Percentiles rank a stretch among this genome's conserved stretches.
These are phyloP conservation scores for Drymonia ruficornis DNA, from an alignment of 2,888 invertebrate species.

Conservation along the genomic window DNA sequence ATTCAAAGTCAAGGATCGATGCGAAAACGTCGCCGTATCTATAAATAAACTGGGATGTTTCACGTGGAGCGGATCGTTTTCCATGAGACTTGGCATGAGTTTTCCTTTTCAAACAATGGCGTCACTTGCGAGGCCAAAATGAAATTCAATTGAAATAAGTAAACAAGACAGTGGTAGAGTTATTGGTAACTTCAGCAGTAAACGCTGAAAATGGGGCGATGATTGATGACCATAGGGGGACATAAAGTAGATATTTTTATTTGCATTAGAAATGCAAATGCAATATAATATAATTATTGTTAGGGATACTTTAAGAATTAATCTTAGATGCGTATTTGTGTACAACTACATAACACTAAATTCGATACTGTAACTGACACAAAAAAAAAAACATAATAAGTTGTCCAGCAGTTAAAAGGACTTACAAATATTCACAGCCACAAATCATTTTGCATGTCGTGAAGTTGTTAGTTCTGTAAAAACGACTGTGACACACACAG, in stretches of 20 bases:
- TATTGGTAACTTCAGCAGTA: background rate
- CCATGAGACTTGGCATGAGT: conserved; percentile 37
- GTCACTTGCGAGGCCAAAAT: conserved; percentile 9
- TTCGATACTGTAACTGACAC: too few relatives aligned
- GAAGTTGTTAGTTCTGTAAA: background rate
- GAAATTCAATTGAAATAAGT: conserved; percentile 11
- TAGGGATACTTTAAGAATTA: too few relatives aligned
- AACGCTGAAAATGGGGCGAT: background rate
- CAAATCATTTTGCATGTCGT: background rate
- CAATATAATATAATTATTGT: too few relatives aligned
- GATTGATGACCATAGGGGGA: background rate
- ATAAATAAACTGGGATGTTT: conserved; percentile 53
- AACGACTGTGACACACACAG: background rate
- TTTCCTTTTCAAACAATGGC: conserved; percentile 30
- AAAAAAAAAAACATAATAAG: too few relatives aligned
- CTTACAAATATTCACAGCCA: too few relatives aligned
- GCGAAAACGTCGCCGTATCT: conserved; percentile 40
- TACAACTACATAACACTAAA: too few relatives aligned
- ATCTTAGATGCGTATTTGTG: too few relatives aligned
- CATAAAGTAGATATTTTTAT: background rate
- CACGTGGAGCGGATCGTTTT: conserved; percentile 34
- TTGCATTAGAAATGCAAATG: background rate
- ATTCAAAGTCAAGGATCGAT: conserved; percentile 45
- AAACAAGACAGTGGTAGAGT: background rate
- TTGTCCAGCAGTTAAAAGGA: too few relatives aligned